Percentiles rank a stretch among this genome's conserved stretches.
These are phyloP conservation scores for Stenichneumon culpator DNA, from an alignment of 2,888 invertebrate genomes.

Conservation along the genomic window DNA sequence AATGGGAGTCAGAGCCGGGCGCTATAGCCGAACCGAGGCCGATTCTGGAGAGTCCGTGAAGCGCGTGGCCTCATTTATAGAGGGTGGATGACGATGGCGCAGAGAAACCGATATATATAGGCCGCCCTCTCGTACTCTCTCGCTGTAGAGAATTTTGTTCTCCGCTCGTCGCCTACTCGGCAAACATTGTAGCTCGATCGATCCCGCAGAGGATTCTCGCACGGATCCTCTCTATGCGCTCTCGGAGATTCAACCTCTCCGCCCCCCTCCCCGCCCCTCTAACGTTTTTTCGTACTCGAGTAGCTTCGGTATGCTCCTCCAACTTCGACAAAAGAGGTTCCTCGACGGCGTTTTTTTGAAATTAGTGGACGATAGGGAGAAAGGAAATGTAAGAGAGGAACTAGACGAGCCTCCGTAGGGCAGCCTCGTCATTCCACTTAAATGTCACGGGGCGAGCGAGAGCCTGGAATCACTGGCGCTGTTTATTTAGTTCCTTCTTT, in stretches of 20 bases:
- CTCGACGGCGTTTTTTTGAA: conserved; percentile 18
- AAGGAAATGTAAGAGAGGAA: neutral
- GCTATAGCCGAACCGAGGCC: conserved; percentile 35
- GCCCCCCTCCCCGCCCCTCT: neutral
- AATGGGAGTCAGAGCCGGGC: conserved; percentile 27
- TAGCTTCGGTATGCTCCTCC: no score
- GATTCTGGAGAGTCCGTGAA: conserved; percentile 63
- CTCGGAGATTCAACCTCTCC: neutral
- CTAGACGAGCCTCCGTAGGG: neutral
- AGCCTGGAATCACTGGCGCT: no score
- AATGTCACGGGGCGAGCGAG: no score
- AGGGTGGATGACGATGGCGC: conserved; percentile 34
- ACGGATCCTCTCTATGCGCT: neutral
- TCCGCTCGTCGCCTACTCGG: conserved; percentile 33
- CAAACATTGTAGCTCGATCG: conserved; percentile 45
- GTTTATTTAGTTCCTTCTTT: no score
- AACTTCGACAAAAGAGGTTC: conserved; percentile 1
- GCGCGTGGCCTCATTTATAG: conserved; percentile 64
- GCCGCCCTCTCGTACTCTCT: neutral
- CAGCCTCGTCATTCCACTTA: neutral
- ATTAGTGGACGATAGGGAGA: conserved; percentile 8
- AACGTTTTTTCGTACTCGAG: neutral
- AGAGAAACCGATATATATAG: conserved; percentile 36
- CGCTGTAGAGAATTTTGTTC: conserved; percentile 18
- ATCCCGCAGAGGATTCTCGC: conserved; percentile 31